These are phyloP conservation scores for Pheosia gnoma DNA, from an alignment of 2,888 invertebrate species.

Conservation along the genomic window DNA sequence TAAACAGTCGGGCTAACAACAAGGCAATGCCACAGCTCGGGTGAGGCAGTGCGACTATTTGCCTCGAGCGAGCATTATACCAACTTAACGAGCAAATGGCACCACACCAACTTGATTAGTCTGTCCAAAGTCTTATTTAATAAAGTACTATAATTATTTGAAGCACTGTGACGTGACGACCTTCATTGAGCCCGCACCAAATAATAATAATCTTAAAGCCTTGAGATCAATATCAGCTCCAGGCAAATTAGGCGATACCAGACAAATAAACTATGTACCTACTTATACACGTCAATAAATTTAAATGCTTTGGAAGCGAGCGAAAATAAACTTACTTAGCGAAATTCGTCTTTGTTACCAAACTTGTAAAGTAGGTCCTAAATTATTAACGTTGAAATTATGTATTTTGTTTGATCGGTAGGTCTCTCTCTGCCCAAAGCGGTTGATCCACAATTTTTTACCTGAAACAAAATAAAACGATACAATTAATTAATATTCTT, in stretches of 20 bases:
- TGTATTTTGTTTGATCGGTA: too few species aligned
- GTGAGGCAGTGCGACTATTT: too few species aligned
- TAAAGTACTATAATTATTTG: slow-evolving; percentile 17
- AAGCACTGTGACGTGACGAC: slow-evolving; percentile 9
- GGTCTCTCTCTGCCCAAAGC: too few species aligned
- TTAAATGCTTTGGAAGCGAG: too few species aligned
- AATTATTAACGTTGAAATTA: background rate
- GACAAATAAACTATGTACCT: background rate
- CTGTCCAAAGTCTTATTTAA: background rate
- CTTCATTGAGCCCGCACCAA: slow-evolving; percentile 19
- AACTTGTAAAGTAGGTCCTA: background rate
- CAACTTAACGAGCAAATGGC: too few species aligned
- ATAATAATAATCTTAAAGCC: slow-evolving; percentile 22
- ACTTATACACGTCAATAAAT: too few species aligned
- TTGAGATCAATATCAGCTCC: slow-evolving; percentile 19
- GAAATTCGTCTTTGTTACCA: too few species aligned
- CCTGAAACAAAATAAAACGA: slow-evolving; percentile 34
- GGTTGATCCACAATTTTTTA: slow-evolving; percentile 10
- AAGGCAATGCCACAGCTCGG: too few species aligned
- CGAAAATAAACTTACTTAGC: too few species aligned
- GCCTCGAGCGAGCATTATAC: too few species aligned
- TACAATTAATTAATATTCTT: slow-evolving; percentile 8
- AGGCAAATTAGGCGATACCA: background rate
- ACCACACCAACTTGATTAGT: too few species aligned
- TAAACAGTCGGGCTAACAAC: too few species aligned